Evolutionary conservation across 2,888 invertebrate species (phyloP), one percentile per base, ranked within the genome.

Genomic region (Lamellibrachia satsuma): DNA sequence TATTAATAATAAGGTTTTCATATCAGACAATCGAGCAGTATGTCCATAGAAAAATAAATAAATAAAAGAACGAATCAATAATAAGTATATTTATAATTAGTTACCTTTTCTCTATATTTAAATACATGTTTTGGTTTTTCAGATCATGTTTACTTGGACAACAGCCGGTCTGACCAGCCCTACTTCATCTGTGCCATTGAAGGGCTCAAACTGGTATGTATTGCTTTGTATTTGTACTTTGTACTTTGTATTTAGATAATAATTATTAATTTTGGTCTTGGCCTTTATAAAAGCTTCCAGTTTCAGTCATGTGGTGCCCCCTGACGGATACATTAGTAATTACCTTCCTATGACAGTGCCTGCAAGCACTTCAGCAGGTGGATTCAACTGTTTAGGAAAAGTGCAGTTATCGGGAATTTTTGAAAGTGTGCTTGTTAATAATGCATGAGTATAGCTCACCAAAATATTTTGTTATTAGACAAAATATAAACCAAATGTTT

Each of bases 101-200:
- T 75, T 75, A n/a, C 22, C 4, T 75, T 75, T 75, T 75, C 75
- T 75, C 4, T 75, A 22, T 22, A 15, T 75, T 75, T 75, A 15
- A 39, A 39, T 22, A 6, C 22, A 6, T 75, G 75, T 75, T 75
- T 75, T 75, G 75, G 22, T 92, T 4, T 96, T 96, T 91, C 96
- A 97, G 97, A 97, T 95, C 95, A 96, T 93, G 97, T 97, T 6
- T 97, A 96, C 94, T 96, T 97, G 92, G 97, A 97, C 93, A 96
- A 96, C 94, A 96, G 96, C 94, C 94, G 96, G 93, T 96, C 96
- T 52, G 97, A 97, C 93, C 96, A 96, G 92, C 97, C 97, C 6
- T 97, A 96, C 95, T 97, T 96, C 95, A 96, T 97, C 92, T 97
- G 97, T 94, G 95, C 96, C 91, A 96, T 97, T 93, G 96, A 96